Evolutionary conservation across 2,797 vertebrate species (phyloP), one percentile per base, ranked within the genome.

Genomic region (Pseudochirops cupreus): DNA sequence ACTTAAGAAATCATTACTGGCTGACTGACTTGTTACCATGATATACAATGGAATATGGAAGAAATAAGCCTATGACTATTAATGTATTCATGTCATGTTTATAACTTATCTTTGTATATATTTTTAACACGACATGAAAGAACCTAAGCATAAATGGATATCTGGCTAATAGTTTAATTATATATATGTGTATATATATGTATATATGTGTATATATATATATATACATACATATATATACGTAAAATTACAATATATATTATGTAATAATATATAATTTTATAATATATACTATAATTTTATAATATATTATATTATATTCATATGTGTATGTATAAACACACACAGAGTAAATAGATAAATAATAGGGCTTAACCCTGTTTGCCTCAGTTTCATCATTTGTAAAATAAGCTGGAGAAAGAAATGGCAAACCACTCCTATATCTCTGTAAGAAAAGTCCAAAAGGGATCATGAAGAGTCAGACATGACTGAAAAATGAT

Each of bases 91-190:
- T 55, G 54, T 93, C 89, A 5, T 92, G 97, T 94, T 96, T 96
- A 92, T 55, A 96, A 95, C 56, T 58, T 97, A 90, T 9, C 26
- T 89, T 96, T 58, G 29, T 94, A 29, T 56, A 18, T 94, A 97
- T 96, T 97, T 97, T 97, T 97, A 97, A 96, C 91, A 58, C 59
- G 91, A 52, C 97, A 91, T 90, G 94, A 96, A 97, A 94, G 96
- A 92, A 98, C 91, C 56, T 97, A 97, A 96, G 96, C 92, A 97
- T 94, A 92, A 96, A 96, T 0, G 10, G 93, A 92, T 92, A 97
- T 92, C 93, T 91, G 91, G 97, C 53, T 98, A 98, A 97, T 91
- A 93, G 90, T 91, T 26, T 46, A 90, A 96, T 96, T 96, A 33
- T 93, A 94, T 97, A 39, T 9, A n/a, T 97, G 54, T 39, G 28